phyloP scores from a whole-genome alignment of 2,113 vertebrate genomes.

The Hippocampus comes region DNA sequence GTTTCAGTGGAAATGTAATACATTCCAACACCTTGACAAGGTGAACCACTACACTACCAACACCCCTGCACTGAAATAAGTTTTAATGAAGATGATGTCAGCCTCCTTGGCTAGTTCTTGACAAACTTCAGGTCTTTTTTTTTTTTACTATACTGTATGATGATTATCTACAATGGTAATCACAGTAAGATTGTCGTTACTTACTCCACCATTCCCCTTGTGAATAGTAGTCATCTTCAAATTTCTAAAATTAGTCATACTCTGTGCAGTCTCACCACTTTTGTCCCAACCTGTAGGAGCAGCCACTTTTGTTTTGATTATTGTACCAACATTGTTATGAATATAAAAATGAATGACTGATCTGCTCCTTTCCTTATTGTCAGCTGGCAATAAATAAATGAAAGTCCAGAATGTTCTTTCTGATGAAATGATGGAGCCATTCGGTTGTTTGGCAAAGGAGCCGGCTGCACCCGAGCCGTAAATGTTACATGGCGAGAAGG shows the following conservation, averaged over 20 bases:
- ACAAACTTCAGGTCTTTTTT: no score
- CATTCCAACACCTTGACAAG: no score
- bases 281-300: not conserved
- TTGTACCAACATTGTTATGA: not conserved
- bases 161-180: no score
- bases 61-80: no score
- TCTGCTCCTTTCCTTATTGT: not conserved
- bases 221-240: not conserved
- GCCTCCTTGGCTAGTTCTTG: no score
- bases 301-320: not conserved
- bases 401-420: constrained; percentile 1
- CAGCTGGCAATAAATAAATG: not conserved
- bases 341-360: not conserved
- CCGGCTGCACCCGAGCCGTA: not conserved
- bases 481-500: not conserved
- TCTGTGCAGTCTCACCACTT: not conserved
- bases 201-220: no score
- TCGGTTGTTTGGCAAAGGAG: not conserved
- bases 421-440: not conserved
- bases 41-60: no score
- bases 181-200: no score
- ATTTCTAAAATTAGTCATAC: not conserved
- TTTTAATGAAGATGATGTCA: no score
- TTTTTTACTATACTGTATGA: no score
- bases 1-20: no score